These are phyloP conservation scores for Pandion haliaetus DNA, from an alignment of 2,113 vertebrate species.

Conservation along the genomic window DNA sequence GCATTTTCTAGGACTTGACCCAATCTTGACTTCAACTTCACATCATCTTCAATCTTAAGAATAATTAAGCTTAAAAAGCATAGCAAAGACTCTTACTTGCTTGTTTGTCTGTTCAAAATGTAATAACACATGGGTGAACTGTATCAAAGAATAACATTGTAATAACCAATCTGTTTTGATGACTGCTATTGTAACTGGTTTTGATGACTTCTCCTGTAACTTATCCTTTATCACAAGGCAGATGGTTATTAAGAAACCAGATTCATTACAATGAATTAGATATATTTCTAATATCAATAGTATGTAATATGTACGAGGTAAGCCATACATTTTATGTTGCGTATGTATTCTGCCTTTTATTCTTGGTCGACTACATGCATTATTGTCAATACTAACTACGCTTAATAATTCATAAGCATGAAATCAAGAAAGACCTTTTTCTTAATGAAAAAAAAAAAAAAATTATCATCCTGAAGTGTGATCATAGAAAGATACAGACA, in stretches of 20 bases:
- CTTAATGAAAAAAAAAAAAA: not conserved
- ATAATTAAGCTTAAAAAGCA: not conserved
- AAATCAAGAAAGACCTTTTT: not conserved
- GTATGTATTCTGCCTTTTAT: not conserved
- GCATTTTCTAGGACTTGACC: not conserved
- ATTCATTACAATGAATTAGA: not conserved
- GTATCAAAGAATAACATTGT: not conserved
- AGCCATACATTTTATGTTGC: not conserved
- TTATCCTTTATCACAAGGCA: not conserved
- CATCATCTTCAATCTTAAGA: not conserved
- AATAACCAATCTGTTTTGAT: not conserved
- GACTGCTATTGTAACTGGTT: not conserved
- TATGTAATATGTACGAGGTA: not conserved
- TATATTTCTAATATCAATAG: not conserved
- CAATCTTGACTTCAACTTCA: not conserved
- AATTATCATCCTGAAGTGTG: not conserved
- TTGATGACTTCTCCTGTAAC: not conserved
- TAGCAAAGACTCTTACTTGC: not conserved
- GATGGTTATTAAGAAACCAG: not conserved
- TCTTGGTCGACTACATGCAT: not conserved
- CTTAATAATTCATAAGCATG: not conserved
- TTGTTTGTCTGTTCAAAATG: not conserved
- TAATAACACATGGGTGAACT: not conserved
- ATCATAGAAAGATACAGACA: not conserved
- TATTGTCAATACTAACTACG: not conserved